Evolutionary conservation across 2,797 vertebrate genomes (phyloP).

Genomic region (Pipistrellus kuhlii): DNA sequence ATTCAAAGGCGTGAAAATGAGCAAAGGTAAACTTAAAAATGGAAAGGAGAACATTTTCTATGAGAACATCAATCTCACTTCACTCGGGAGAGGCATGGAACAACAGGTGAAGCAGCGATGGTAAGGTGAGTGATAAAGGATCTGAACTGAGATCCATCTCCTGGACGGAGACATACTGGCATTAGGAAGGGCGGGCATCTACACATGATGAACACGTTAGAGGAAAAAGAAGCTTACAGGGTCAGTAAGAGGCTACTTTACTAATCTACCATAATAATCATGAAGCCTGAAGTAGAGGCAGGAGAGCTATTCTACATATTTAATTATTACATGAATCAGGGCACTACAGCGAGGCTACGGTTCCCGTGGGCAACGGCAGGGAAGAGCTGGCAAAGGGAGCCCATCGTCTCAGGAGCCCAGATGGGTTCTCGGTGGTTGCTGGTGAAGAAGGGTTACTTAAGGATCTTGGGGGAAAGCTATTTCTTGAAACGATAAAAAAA

Average conservation of each 20-base stretch:
- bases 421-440: not conserved
- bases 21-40: not conserved
- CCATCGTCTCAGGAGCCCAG: not conserved
- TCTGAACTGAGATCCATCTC: constrained; percentile 19
- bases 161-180: not conserved
- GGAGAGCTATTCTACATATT: not conserved
- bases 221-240: not conserved
- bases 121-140: not conserved
- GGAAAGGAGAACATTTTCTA: not conserved
- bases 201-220: not conserved
- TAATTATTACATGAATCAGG: not conserved
- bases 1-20: not conserved
- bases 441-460: not conserved
- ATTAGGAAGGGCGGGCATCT: not conserved
- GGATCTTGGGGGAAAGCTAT: not conserved
- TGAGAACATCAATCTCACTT: constrained; percentile 14
- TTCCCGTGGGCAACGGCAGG: not conserved
- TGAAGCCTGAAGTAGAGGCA: not conserved
- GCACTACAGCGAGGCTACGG: not conserved
- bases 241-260: not conserved
- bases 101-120: not conserved
- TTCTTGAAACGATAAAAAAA: not conserved
- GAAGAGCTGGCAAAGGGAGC: not conserved
- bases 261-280: not conserved
- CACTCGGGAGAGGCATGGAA: not conserved